Conservation (phyloP, 1,140 invertebrate genomes). For the Drosophila busckii region DNA sequence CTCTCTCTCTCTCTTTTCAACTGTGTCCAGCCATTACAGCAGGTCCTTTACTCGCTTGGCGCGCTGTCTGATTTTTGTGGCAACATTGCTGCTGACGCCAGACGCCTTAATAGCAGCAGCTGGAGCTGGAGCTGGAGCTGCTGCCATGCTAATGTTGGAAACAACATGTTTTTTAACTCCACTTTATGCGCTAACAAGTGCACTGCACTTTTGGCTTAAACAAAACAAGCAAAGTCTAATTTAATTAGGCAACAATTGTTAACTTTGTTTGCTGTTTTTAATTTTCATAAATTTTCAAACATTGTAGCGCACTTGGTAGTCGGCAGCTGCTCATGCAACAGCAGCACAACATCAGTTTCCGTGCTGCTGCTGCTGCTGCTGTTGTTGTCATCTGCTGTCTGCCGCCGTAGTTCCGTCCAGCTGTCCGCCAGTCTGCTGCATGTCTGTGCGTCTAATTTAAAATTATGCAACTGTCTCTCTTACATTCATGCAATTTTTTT, state of each 20-base stretch:
- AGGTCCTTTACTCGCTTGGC: constrained; percentile 16
- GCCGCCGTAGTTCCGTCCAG: constrained; percentile 21
- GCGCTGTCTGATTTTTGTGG: constrained; percentile 36
- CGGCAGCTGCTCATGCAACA: constrained; percentile 20
- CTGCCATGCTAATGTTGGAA: constrained; percentile 51
- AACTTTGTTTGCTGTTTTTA: not conserved
- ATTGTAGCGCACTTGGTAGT: not conserved
- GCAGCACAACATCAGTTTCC: constrained; percentile 47
- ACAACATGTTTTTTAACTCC: constrained; percentile 53
- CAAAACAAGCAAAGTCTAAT: too few species aligned
- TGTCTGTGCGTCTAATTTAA: constrained; percentile 72
- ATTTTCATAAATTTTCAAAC: not conserved
- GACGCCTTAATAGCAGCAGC: constrained; percentile 42
- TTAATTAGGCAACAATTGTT: not conserved
- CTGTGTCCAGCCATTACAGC: not conserved
- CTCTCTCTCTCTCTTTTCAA: not conserved
- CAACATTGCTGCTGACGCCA: constrained; percentile 58
- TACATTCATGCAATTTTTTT: constrained; percentile 6
- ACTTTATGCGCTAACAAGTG: constrained; percentile 12
- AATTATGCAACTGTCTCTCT: constrained; percentile 62
- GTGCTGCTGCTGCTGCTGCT: constrained; percentile 30
- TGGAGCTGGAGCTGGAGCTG: not conserved
- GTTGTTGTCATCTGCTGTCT: constrained; percentile 43
- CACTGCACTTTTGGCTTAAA: constrained; percentile 16
- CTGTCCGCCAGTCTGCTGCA: constrained; percentile 44